Evolutionary conservation across 2,113 vertebrate species (phyloP), one percentile per base, ranked within the genome.

Genomic region (Athene cunicularia): DNA sequence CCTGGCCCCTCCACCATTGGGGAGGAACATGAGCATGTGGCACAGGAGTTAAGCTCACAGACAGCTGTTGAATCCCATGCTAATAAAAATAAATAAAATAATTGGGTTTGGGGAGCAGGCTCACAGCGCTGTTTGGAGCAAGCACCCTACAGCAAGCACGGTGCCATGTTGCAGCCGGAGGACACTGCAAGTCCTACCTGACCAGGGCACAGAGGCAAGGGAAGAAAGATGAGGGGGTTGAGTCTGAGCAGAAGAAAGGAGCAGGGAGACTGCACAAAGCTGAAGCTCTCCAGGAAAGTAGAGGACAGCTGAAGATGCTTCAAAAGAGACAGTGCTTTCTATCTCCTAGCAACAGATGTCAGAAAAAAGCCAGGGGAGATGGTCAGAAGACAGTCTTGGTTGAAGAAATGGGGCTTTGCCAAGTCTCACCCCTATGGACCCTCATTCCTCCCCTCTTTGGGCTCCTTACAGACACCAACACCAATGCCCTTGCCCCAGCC

Each of bases 311-410:
- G 68, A 71, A 93, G 74, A 79, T 32, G 49, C 66, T 95, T 93
- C 77, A 76, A 55, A 93, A 95, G 50, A 28, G 30, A 71, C 59
- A 1, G 2, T 45, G 72, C 52, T 94, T 85, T 87, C 68, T 41
- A 93, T 91, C 92, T 93, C 95, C 81, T 95, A 96, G 95, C 96
- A 97, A 96, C 95, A 88, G 77, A 85, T 93, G 52, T 52, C 81
- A 82, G 55, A 32, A 50, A 45, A 64, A 80, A 66, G 9, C 13
- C 45, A 60, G 53, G 26, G 32, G 49, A 82, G 81, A 55, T 18
- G 37, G 52, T 28, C 84, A 85, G 80, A 77, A 94, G 80, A 77
- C 1, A 30, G 30, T 37, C 11, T 49, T 39, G 10, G 13, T 7
- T 62, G 73, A 85, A 28, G 43, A 86, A 91, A 83, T 3, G 8